A percentile compares a stretch with the other conserved stretches of the same genome.
phyloP scores from a whole-genome alignment of 2,888 invertebrate genomes.

The Athalia rosae region DNA sequence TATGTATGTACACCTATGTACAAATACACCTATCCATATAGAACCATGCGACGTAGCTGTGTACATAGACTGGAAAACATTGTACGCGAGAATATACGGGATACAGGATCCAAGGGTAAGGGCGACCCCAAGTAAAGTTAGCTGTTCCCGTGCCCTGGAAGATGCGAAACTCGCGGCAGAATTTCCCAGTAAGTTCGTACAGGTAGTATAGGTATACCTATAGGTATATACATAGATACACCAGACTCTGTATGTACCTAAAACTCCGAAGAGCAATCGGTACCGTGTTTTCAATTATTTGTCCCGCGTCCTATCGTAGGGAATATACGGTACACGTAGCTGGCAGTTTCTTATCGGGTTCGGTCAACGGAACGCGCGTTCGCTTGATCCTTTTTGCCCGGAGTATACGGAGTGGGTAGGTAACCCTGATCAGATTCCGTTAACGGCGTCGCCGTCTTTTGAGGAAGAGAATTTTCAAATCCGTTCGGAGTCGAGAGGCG shows the following conservation, averaged over 20 bases:
- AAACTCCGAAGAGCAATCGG: slow-evolving; percentile 9
- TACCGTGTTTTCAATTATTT: slow-evolving; percentile 34
- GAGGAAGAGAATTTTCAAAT: neutral
- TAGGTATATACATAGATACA: too few species aligned
- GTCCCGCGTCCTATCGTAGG: neutral
- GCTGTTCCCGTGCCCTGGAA: too few species aligned
- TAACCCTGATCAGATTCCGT: slow-evolving; percentile 25
- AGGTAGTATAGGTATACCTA: too few species aligned
- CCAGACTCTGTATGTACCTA: too few species aligned
- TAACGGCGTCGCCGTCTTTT: neutral
- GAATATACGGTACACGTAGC: slow-evolving; percentile 32
- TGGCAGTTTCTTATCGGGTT: slow-evolving; percentile 9
- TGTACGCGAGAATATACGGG: neutral
- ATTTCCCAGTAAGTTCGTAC: too few species aligned
- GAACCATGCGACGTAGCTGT: too few species aligned
- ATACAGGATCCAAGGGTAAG: neutral
- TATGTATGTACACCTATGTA: neutral
- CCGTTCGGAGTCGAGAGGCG: neutral
- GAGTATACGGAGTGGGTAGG: neutral
- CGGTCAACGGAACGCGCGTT: slow-evolving; percentile 19
- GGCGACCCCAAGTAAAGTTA: too few species aligned
- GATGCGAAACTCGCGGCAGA: too few species aligned
- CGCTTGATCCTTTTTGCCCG: slow-evolving; percentile 28
- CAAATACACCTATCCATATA: neutral
- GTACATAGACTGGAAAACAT: neutral